Evolutionary conservation across 2,113 vertebrate species (phyloP).

Genomic region (Mustelus asterias): DNA sequence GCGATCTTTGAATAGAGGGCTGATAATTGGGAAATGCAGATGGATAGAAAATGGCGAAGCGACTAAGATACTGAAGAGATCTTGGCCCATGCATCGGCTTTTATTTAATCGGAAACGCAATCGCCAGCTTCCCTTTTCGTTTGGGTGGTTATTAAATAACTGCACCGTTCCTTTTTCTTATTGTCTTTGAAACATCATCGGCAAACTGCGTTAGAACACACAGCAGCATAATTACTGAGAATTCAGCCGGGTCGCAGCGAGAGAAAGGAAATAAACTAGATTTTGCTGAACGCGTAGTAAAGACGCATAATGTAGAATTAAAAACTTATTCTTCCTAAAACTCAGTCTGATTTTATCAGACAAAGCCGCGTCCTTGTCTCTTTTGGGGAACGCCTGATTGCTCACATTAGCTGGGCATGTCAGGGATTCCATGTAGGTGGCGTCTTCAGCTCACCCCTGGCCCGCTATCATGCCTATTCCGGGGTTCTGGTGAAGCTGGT

Average conservation of each 20-base stretch:
- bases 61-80: not conserved
- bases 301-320: not conserved
- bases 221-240: too few species aligned
- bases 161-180: not conserved
- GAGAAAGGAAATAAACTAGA: not conserved
- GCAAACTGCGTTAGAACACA: not conserved
- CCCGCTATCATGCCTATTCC: conserved; percentile 62
- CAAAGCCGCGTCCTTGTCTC: conserved; percentile 41
- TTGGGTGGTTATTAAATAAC: not conserved
- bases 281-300: not conserved
- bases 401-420: conserved; percentile 48
- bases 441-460: conserved; percentile 60
- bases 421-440: conserved; percentile 59
- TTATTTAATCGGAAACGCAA: not conserved
- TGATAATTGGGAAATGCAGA: conserved; percentile 16
- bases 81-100: not conserved
- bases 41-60: conserved; percentile 28
- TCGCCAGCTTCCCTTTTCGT: not conserved
- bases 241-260: not conserved
- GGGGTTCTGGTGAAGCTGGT: conserved; percentile 72
- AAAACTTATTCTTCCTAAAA: conserved; percentile 3
- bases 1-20: not conserved
- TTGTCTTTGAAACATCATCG: not conserved
- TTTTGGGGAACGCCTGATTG: conserved; percentile 45
- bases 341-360: not conserved